A percentile compares a stretch with the other conserved stretches of the same genome.
Conservation (phyloP, 1,140 invertebrate species). For the Zaprionus tsacasi region DNA sequence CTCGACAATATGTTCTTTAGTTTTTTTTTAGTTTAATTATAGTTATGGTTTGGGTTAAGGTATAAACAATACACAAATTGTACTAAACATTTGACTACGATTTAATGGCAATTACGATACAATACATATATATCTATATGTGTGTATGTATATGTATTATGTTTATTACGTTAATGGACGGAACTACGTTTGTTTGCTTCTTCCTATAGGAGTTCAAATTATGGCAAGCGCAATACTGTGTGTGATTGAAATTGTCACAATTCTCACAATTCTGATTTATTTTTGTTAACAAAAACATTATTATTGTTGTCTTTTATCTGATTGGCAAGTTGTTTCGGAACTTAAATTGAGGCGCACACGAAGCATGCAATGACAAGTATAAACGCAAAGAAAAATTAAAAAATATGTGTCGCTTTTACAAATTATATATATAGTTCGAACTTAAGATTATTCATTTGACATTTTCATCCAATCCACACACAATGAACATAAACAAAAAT, state of each 20-base stretch:
- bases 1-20: slow-evolving; percentile 28
- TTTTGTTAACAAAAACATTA: slow-evolving; percentile 6
- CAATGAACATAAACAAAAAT: slow-evolving; percentile 30
- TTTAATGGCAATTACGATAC: slow-evolving; percentile 47
- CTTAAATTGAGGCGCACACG: slow-evolving; percentile 54
- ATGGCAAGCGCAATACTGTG: slow-evolving; percentile 80
- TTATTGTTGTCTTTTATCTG: slow-evolving; percentile 31
- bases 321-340: slow-evolving; percentile 64
- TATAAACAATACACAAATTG: slow-evolving; percentile 37
- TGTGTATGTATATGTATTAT: slow-evolving; percentile 12
- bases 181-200: slow-evolving; percentile 38
- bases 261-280: slow-evolving; percentile 60
- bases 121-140: slow-evolving; percentile 6
- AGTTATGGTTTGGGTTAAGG: slow-evolving; percentile 15
- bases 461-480: slow-evolving; percentile 45
- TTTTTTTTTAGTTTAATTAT: neutral
- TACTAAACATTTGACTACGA: slow-evolving; percentile 47
- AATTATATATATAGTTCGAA: slow-evolving; percentile 37
- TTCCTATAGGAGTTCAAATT: slow-evolving; percentile 42
- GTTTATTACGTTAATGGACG: slow-evolving; percentile 33
- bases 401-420: slow-evolving; percentile 56
- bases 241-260: slow-evolving; percentile 35
- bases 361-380: slow-evolving; percentile 64
- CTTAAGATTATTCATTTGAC: slow-evolving; percentile 60
- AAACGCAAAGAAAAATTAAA: slow-evolving; percentile 38